phyloP scores from a whole-genome alignment of 2,797 vertebrate species.

The Tolypeutes matacus region DNA sequence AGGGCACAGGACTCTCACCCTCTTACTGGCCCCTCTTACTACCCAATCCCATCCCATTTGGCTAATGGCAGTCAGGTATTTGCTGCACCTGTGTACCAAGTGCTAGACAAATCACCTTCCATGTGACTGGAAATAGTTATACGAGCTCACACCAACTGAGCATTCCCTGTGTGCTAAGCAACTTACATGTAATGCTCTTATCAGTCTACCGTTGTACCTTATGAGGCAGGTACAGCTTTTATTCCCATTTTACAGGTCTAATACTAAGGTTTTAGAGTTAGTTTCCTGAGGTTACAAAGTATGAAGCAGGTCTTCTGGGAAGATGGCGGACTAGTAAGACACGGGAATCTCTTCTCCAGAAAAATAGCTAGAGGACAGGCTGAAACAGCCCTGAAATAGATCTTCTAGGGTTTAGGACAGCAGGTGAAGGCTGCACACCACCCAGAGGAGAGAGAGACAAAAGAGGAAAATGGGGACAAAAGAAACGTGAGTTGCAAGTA shows the following conservation, averaged over 20 bases:
- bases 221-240: not conserved
- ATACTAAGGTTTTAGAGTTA: not conserved
- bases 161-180: not conserved
- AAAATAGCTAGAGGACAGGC: too few relatives aligned
- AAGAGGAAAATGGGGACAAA: too few relatives aligned
- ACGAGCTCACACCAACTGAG: not conserved
- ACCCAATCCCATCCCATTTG: not conserved
- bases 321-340: too few relatives aligned
- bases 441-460: too few relatives aligned
- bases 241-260: not conserved
- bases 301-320: not conserved
- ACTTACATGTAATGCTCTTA: not conserved
- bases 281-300: constrained; percentile 4
- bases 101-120: not conserved
- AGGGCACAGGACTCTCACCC: not conserved
- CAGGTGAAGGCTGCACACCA: too few relatives aligned
- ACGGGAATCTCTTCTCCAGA: too few relatives aligned
- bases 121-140: not conserved
- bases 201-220: not conserved
- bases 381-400: too few relatives aligned
- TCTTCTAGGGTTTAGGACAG: too few relatives aligned
- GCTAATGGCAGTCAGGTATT: not conserved
- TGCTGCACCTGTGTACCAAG: not conserved
- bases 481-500: too few relatives aligned
- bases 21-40: not conserved